A percentile compares a stretch with the other conserved stretches of the same genome.
phyloP scores from a whole-genome alignment of 2,113 vertebrate species.

The Sceloporus undulatus region DNA sequence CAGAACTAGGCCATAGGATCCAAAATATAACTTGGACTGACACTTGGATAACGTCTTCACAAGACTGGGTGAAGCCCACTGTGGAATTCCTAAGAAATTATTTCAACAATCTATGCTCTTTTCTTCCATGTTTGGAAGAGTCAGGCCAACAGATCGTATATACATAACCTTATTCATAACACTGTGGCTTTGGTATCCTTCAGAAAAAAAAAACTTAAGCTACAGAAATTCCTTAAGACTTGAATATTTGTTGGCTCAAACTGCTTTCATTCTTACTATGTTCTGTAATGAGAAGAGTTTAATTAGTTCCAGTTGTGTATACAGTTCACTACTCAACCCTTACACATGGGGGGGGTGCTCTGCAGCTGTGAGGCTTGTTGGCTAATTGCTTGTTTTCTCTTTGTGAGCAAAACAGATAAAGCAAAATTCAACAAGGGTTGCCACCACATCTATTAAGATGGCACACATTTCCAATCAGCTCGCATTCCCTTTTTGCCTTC shows the following conservation, averaged over 20 bases:
- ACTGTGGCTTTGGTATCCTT: not conserved
- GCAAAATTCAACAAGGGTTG: conserved; percentile 68
- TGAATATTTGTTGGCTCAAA: conserved; percentile 28
- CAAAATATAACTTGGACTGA: not conserved
- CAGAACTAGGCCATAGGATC: not conserved
- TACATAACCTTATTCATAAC: not conserved
- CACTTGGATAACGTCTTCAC: not conserved
- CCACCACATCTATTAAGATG: conserved; percentile 64
- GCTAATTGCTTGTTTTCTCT: conserved; percentile 76
- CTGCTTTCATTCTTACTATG: conserved; percentile 50
- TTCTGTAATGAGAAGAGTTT: conserved; percentile 64
- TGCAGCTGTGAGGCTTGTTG: conserved; percentile 72
- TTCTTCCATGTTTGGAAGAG: not conserved
- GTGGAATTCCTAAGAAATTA: no score
- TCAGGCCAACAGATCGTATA: not conserved
- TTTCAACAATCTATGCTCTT: no score
- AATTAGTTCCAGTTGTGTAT: conserved; percentile 67
- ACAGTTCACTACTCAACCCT: conserved; percentile 52
- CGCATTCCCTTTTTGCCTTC: conserved; percentile 45
- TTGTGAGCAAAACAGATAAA: conserved; percentile 73
- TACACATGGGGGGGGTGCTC: conserved; percentile 48
- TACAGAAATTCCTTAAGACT: conserved; percentile 33
- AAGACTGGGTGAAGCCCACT: not conserved
- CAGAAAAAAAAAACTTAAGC: conserved; percentile 6
- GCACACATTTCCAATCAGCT: conserved; percentile 56